phyloP scores from a whole-genome alignment of 2,888 invertebrate genomes.

The Orgyia antiqua region DNA sequence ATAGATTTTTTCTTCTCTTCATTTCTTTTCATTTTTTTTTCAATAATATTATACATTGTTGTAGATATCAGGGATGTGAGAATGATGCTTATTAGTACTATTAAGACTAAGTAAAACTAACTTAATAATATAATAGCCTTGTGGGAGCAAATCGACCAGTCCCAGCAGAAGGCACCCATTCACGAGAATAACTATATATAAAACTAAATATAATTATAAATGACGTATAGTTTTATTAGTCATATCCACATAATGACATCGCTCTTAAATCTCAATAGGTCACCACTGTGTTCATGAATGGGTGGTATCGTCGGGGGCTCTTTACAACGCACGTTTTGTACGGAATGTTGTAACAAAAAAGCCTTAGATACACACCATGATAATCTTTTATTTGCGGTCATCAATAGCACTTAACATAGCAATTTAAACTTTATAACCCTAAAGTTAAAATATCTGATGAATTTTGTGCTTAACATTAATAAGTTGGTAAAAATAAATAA shows the following conservation, averaged over 20 bases:
- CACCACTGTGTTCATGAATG: slow-evolving; percentile 76
- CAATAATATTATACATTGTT: no score
- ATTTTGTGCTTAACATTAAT: slow-evolving; percentile 10
- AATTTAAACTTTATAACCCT: slow-evolving; percentile 21
- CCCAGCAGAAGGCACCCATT: no score
- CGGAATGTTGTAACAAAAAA: slow-evolving; percentile 76
- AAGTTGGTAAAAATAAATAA: slow-evolving; percentile 49
- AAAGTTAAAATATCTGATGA: slow-evolving; percentile 11
- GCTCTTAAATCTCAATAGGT: slow-evolving; percentile 69
- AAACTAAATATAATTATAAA: no score
- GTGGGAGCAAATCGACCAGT: no score
- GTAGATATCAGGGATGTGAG: no score
- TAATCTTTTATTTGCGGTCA: slow-evolving; percentile 42
- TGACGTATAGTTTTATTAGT: no score
- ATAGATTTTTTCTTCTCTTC: no score
- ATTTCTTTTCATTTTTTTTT: no score
- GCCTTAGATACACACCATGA: slow-evolving; percentile 70
- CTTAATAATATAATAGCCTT: no score
- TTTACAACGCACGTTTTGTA: slow-evolving; percentile 76
- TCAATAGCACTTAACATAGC: slow-evolving; percentile 10
- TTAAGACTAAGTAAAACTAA: no score
- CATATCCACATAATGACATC: slow-evolving; percentile 42
- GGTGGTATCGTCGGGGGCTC: slow-evolving; percentile 75
- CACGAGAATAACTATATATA: no score
- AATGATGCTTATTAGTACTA: no score